These are phyloP conservation scores for Nasonia oneida DNA, from an alignment of 2,888 invertebrate genomes.

Conservation along the genomic window DNA sequence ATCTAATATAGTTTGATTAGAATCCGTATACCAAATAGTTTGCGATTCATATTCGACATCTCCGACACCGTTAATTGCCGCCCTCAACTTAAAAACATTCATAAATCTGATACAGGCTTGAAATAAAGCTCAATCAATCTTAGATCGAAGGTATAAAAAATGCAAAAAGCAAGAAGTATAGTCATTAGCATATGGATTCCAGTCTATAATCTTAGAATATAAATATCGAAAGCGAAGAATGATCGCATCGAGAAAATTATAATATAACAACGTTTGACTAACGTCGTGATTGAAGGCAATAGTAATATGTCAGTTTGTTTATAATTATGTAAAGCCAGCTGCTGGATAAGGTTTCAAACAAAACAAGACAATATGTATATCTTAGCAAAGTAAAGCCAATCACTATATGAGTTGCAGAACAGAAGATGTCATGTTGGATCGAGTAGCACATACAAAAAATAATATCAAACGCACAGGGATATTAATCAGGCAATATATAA, in stretches of 20 bases:
- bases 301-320: background rate
- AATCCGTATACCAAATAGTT: constrained; percentile 29
- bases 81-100: background rate
- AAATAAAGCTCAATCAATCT: background rate
- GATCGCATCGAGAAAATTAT: constrained; percentile 10
- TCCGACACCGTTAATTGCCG: constrained; percentile 3
- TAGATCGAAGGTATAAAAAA: background rate
- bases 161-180: background rate
- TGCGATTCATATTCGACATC: too few relatives aligned
- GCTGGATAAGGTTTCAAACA: constrained; percentile 39
- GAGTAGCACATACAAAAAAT: background rate
- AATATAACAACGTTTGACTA: background rate
- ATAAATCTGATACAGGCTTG: background rate
- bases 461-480: constrained; percentile 10
- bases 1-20: background rate
- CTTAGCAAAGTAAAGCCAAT: constrained; percentile 50
- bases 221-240: constrained; percentile 37
- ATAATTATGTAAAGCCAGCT: constrained; percentile 12
- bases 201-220: constrained; percentile 21
- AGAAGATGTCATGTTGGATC: constrained; percentile 24
- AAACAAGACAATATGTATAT: constrained; percentile 25
- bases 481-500: constrained; percentile 1
- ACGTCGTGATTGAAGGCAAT: background rate
- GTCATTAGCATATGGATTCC: constrained; percentile 28
- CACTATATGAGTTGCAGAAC: constrained; percentile 28